Percentiles rank a stretch among this genome's conserved stretches.
These are phyloP conservation scores for Hypomecis punctinalis DNA, from an alignment of 2,888 invertebrate genomes.

Conservation along the genomic window DNA sequence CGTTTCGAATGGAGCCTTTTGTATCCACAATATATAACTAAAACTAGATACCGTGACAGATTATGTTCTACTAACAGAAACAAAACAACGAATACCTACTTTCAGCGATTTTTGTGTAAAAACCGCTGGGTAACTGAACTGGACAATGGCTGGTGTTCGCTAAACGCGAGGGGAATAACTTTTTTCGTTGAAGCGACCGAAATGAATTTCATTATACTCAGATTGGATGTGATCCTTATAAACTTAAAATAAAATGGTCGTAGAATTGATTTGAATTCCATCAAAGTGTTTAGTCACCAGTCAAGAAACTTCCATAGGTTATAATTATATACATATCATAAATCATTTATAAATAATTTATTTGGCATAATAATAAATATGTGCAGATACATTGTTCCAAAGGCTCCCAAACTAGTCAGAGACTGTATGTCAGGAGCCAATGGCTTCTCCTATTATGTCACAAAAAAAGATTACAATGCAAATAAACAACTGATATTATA, in stretches of 20 bases:
- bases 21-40: constrained; percentile 9
- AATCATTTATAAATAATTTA: too few species aligned
- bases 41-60: constrained; percentile 22
- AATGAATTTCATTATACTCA: constrained; percentile 10
- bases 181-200: constrained; percentile 4
- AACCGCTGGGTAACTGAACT: constrained; percentile 21
- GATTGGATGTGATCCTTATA: background rate
- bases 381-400: too few species aligned
- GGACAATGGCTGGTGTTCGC: constrained; percentile 13
- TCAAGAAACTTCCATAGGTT: too few species aligned
- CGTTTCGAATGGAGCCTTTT: constrained; percentile 22
- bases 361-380: too few species aligned
- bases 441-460: too few species aligned
- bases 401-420: too few species aligned
- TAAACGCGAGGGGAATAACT: constrained; percentile 8
- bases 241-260: background rate
- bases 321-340: too few species aligned
- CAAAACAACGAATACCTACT: constrained; percentile 12
- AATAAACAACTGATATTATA: too few species aligned
- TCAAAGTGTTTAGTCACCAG: too few species aligned
- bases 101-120: constrained; percentile 9
- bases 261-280: background rate
- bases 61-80: constrained; percentile 13
- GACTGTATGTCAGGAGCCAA: too few species aligned
- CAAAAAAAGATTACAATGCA: too few species aligned